phyloP scores from a whole-genome alignment of 2,888 invertebrate species.

The Atherix ibis region DNA sequence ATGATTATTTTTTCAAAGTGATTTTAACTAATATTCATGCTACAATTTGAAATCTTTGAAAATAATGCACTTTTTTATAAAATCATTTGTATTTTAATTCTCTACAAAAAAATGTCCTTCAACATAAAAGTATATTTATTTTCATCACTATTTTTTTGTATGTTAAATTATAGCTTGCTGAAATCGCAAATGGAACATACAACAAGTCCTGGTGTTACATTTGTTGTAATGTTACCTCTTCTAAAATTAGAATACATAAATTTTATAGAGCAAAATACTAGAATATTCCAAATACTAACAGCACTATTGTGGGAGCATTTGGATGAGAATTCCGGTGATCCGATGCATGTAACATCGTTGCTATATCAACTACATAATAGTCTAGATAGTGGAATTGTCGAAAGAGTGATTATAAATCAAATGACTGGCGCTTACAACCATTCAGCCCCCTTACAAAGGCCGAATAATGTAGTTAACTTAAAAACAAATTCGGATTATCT shows the following conservation, averaged over 20 bases:
- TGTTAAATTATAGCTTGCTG: conserved; percentile 23
- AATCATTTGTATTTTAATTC: too few species aligned
- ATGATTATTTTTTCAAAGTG: too few species aligned
- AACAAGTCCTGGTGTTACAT: conserved; percentile 37
- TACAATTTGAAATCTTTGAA: too few species aligned
- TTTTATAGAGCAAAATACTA: conserved; percentile 49
- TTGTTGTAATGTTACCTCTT: conserved; percentile 54
- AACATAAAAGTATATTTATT: too few species aligned
- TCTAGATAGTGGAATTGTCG: conserved; percentile 44
- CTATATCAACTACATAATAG: conserved; percentile 63
- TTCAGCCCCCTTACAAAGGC: conserved; percentile 12
- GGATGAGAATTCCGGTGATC: conserved; percentile 27
- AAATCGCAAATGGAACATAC: conserved; percentile 32
- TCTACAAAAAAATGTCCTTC: too few species aligned
- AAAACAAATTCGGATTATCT: conserved; percentile 10
- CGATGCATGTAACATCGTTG: conserved; percentile 39
- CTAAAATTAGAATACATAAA: conserved; percentile 47
- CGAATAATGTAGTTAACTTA: conserved; percentile 4
- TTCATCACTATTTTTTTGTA: too few species aligned
- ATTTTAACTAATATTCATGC: too few species aligned
- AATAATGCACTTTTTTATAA: too few species aligned
- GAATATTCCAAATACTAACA: conserved; percentile 48
- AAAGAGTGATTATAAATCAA: conserved; percentile 46
- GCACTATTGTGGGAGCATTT: conserved; percentile 58
- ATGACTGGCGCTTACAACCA: conserved; percentile 23